Evolutionary conservation across 2,888 invertebrate species (phyloP).

Genomic region (Xestia ashworthii): DNA sequence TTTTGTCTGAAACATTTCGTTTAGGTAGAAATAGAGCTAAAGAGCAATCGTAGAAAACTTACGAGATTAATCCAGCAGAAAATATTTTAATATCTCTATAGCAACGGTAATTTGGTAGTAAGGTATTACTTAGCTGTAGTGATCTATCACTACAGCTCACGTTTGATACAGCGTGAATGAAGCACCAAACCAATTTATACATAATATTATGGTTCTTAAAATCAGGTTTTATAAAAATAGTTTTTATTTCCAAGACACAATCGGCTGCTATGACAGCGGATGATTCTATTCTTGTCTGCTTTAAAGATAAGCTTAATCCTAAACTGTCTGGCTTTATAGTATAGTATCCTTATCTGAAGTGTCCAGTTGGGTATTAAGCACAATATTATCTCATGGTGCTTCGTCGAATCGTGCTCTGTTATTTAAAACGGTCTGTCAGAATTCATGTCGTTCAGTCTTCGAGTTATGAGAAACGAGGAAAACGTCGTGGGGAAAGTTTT

Average conservation of each 20-base stretch:
- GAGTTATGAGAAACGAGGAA: not conserved
- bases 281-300: not conserved
- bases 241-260: not conserved
- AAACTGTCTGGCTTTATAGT: not conserved
- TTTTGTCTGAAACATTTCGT: not conserved
- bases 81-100: not conserved
- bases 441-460: not conserved
- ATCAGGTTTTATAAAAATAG: not conserved
- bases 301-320: not conserved
- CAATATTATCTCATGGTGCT: slow-evolving; percentile 4
- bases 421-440: slow-evolving; percentile 4
- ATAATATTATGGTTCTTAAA: not conserved
- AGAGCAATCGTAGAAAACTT: not conserved
- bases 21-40: not conserved
- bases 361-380: not conserved
- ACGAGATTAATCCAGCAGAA: not conserved
- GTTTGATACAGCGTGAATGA: not conserved
- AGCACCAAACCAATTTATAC: not conserved
- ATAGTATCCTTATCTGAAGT: slow-evolving; percentile 13
- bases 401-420: not conserved
- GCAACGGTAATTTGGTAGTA: not conserved
- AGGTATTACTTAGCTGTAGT: not conserved
- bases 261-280: not conserved
- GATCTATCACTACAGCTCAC: not conserved
- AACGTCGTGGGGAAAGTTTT: not conserved